Base-by-base conservation (phyloP, 2,888 invertebrate species). In the Tipula vernalis region DNA sequence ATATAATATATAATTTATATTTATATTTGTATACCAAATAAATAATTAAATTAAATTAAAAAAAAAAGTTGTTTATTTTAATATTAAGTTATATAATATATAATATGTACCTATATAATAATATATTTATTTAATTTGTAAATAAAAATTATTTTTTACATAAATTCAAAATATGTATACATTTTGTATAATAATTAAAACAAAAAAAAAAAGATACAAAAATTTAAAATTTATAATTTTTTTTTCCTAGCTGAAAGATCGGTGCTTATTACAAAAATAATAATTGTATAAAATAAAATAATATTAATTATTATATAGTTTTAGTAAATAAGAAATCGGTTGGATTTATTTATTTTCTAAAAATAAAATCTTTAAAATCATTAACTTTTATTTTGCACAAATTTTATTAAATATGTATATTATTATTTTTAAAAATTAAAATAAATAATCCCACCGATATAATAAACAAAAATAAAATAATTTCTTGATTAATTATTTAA, bases 241-340 rank as follows among this genome's bases (percentile, higher is more conserved):
- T 84, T 83, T 84, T 84, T 84, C 90, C 90, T 91, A 91, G 91
- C 91, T 91, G 91, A 91, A 86, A 91, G 91, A 91, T 91, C 91
- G 91, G 91, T 91, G 91, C 91, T 91, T 91, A 91, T 91, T 47
- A 86, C 42, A 44, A 42, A 86, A 86, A 86, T 86, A 44, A 86
- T 42, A 86, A 36, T 47, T 86, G 28, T 47, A 86, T 28, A 86
- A 86, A 86, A 47, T 13, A 47, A 15, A 41, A 44, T 28, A 15
- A 44, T 51, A 13, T 44, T 36, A 86, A 86, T 86, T 44, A 86
- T 51, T 85, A 44, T 86, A 47, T 47, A 86, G 47, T 47, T 44
- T 18, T 86, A 47, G 28, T 44, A 44, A 12, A 44, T 18, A 86
- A 86, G 15, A 28, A 51, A 44, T 86, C 44, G 42, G 86, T 86